Percentiles rank a stretch among this genome's conserved stretches.
These are phyloP conservation scores for Takifugu rubripes DNA, from an alignment of 2,797 vertebrate genomes.

Conservation along the genomic window DNA sequence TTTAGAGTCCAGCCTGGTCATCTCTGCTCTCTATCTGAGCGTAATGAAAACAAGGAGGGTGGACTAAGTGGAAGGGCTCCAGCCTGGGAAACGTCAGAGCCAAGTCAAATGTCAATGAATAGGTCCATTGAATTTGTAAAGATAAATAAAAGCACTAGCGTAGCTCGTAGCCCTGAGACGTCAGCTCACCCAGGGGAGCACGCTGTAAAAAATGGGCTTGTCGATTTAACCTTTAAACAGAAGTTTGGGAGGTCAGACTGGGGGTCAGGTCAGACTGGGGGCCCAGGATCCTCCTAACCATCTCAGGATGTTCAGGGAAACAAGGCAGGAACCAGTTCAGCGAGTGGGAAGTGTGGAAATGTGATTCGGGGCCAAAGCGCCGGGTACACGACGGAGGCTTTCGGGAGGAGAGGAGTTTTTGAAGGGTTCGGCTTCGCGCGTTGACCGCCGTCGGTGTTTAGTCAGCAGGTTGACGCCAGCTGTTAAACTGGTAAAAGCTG, in stretches of 20 bases:
- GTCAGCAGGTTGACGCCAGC: slow-evolving; percentile 27
- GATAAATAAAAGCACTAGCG: slow-evolving; percentile 61
- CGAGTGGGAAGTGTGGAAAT: background rate
- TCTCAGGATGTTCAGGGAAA: slow-evolving; percentile 25
- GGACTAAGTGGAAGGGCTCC: slow-evolving; percentile 23
- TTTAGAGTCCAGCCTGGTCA: too few species aligned
- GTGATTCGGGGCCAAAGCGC: background rate
- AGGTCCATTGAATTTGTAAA: slow-evolving; percentile 62
- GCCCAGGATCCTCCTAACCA: slow-evolving; percentile 7
- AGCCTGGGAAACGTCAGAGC: slow-evolving; percentile 37
- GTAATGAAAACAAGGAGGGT: slow-evolving; percentile 26
- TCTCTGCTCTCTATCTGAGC: slow-evolving; percentile 27
- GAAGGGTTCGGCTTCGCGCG: background rate
- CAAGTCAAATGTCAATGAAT: slow-evolving; percentile 66
- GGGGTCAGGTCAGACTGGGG: slow-evolving; percentile 19
- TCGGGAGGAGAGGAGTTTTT: too few species aligned
- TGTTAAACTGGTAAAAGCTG: slow-evolving; percentile 56
- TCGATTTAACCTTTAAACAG: slow-evolving; percentile 53
- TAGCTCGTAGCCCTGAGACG: slow-evolving; percentile 4
- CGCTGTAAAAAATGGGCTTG: slow-evolving; percentile 52
- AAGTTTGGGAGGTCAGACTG: slow-evolving; percentile 43
- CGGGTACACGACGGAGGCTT: too few species aligned
- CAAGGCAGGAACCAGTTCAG: slow-evolving; percentile 3
- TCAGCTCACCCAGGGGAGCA: slow-evolving; percentile 30
- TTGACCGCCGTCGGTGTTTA: slow-evolving; percentile 34